Evolutionary conservation across 2,888 invertebrate species (phyloP).

Genomic region (Stenoptilia bipunctidactyla): DNA sequence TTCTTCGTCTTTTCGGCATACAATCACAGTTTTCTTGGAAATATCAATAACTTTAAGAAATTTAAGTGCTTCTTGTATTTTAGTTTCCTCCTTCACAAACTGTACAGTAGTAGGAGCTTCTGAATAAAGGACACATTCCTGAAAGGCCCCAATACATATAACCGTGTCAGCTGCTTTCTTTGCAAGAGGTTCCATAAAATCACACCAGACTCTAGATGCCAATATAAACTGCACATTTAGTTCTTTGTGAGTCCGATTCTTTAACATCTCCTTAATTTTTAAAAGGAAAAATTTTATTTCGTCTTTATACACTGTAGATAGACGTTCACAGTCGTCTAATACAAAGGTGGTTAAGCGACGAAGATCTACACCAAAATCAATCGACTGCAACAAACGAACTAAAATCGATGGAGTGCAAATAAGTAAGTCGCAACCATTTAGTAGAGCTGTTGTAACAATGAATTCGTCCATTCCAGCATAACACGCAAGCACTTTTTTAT

Average conservation of each 20-base stretch:
- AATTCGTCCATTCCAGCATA: slow-evolving; percentile 50
- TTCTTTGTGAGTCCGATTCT: slow-evolving; percentile 44
- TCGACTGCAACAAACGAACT: slow-evolving; percentile 47
- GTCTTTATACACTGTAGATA: slow-evolving; percentile 65
- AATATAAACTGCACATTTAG: slow-evolving; percentile 70
- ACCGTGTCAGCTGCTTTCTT: slow-evolving; percentile 70
- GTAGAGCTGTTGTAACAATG: slow-evolving; percentile 46
- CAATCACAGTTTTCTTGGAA: slow-evolving; percentile 70
- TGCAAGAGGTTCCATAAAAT: slow-evolving; percentile 66
- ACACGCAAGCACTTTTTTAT: slow-evolving; percentile 41
- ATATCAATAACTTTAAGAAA: slow-evolving; percentile 54
- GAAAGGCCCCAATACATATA: slow-evolving; percentile 77
- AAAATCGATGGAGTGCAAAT: slow-evolving; percentile 76
- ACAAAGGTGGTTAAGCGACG: slow-evolving; percentile 75
- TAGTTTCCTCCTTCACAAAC: slow-evolving; percentile 45
- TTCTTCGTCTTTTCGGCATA: slow-evolving; percentile 72
- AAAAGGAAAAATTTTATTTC: slow-evolving; percentile 51
- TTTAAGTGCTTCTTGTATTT: slow-evolving; percentile 49
- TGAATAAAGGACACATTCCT: slow-evolving; percentile 82
- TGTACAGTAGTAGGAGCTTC: slow-evolving; percentile 48
- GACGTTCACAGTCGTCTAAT: slow-evolving; percentile 78
- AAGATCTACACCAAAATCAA: slow-evolving; percentile 64
- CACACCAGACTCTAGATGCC: slow-evolving; percentile 76
- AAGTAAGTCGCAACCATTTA: slow-evolving; percentile 79
- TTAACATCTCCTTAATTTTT: slow-evolving; percentile 52